A percentile compares a stretch with the other conserved stretches of the same genome.
Conservation (phyloP, 2,797 vertebrate species). For the Hoplostethus mediterraneus region DNA sequence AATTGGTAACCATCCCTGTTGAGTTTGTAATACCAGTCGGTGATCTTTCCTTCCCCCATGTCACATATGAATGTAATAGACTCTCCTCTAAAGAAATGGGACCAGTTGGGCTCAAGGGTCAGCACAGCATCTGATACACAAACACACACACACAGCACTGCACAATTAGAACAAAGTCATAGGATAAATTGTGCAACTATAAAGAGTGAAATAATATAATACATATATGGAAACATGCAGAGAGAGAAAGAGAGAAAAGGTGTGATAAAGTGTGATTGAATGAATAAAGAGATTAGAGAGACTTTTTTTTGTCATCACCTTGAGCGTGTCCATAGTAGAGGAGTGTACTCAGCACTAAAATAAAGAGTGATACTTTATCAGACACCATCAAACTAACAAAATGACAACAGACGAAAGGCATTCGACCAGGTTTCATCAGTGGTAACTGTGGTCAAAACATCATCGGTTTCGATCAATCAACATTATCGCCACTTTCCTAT, state of each 20-base stretch:
- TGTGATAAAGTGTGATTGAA: neutral
- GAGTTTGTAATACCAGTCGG: constrained; percentile 21
- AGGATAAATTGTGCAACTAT: too few species aligned
- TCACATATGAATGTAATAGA: constrained; percentile 38
- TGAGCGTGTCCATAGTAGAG: constrained; percentile 13
- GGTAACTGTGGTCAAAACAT: too few species aligned
- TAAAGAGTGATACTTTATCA: constrained; percentile 1
- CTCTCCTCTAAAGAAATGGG: constrained; percentile 36
- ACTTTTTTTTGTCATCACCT: constrained; percentile 18
- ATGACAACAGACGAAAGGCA: neutral
- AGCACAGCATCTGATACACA: neutral
- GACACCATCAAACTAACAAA: neutral
- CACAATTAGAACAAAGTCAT: too few species aligned
- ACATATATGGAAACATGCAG: too few species aligned
- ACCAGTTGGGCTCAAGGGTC: constrained; percentile 2
- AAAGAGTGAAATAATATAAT: neutral
- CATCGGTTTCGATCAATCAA: too few species aligned
- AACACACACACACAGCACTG: neutral
- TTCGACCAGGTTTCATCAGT: too few species aligned
- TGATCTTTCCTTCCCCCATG: neutral
- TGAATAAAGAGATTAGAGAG: neutral
- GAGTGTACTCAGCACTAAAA: constrained; percentile 41
- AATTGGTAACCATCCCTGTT: neutral
- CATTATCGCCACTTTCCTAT: too few species aligned
- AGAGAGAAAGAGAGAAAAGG: neutral